Conservation (phyloP, 2,888 invertebrate genomes). For the Megastigmus dorsalis region DNA sequence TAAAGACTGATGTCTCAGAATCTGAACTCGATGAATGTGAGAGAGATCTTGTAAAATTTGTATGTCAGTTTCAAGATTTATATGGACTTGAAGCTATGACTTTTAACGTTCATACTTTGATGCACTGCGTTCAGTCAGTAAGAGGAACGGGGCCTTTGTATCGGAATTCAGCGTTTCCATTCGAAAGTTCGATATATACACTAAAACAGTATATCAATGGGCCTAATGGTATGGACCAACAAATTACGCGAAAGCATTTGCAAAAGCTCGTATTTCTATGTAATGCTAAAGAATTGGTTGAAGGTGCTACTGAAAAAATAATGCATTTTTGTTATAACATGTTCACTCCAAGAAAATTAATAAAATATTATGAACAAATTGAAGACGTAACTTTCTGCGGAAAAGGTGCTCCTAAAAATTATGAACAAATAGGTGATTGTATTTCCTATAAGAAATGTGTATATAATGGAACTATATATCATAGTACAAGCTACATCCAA, state of each 20-base stretch:
- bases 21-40: constrained; percentile 49
- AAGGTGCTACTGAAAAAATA: not conserved
- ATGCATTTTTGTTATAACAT: not conserved
- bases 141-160: constrained; percentile 54
- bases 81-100: constrained; percentile 54
- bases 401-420: not conserved
- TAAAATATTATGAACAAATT: not conserved
- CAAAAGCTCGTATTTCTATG: not conserved
- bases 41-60: constrained; percentile 48
- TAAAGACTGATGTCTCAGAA: constrained; percentile 43
- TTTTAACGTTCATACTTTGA: constrained; percentile 53
- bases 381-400: not conserved
- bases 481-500: not conserved
- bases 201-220: constrained; percentile 49
- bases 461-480: not conserved
- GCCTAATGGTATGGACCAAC: constrained; percentile 49
- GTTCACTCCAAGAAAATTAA: constrained; percentile 2
- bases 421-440: not conserved
- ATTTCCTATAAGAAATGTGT: constrained; percentile 7
- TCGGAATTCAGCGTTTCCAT: constrained; percentile 47
- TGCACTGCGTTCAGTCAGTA: constrained; percentile 50
- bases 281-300: not conserved
- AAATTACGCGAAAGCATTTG: constrained; percentile 43
- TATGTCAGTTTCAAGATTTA: constrained; percentile 47
- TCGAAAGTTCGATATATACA: constrained; percentile 49